Evolutionary conservation across 2,113 vertebrate species (phyloP).

Genomic region (Gasterosteus aculeatus): DNA sequence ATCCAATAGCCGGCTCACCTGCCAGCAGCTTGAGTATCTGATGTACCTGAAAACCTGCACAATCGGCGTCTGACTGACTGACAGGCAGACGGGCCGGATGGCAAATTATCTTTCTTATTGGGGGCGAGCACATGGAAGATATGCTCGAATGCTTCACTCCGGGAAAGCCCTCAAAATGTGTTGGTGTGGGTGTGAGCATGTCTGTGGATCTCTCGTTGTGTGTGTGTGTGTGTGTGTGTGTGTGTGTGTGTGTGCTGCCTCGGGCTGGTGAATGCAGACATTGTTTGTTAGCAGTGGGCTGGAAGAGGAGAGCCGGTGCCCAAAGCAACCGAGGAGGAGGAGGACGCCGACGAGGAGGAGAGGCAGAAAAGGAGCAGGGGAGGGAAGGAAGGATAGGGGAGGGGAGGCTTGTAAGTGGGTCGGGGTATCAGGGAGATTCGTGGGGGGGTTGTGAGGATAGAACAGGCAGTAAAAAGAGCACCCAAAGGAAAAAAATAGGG

Average conservation of each 20-base stretch:
- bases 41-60: conserved; percentile 49
- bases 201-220: conserved; percentile 24
- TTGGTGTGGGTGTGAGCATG: conserved; percentile 56
- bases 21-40: conserved; percentile 24
- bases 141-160: conserved; percentile 48
- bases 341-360: conserved; percentile 19
- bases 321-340: conserved; percentile 40
- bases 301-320: conserved; percentile 69
- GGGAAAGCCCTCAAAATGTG: conserved; percentile 64
- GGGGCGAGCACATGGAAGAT: conserved; percentile 38
- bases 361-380: conserved; percentile 39
- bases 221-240: conserved; percentile 14
- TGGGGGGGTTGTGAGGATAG: conserved; percentile 59
- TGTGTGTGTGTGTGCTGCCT: conserved; percentile 45
- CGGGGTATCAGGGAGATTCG: conserved; percentile 62
- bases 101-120: conserved; percentile 28
- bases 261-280: conserved; percentile 73
- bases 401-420: conserved; percentile 60
- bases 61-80: conserved; percentile 12
- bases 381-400: conserved; percentile 26
- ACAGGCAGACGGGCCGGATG: conserved; percentile 5
- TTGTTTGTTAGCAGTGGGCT: conserved; percentile 77
- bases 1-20: conserved; percentile 42
- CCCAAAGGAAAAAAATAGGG: conserved; percentile 18
- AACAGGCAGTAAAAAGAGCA: conserved; percentile 52